Conservation (phyloP, 1,140 invertebrate species). For the Drosophila orosa region DNA sequence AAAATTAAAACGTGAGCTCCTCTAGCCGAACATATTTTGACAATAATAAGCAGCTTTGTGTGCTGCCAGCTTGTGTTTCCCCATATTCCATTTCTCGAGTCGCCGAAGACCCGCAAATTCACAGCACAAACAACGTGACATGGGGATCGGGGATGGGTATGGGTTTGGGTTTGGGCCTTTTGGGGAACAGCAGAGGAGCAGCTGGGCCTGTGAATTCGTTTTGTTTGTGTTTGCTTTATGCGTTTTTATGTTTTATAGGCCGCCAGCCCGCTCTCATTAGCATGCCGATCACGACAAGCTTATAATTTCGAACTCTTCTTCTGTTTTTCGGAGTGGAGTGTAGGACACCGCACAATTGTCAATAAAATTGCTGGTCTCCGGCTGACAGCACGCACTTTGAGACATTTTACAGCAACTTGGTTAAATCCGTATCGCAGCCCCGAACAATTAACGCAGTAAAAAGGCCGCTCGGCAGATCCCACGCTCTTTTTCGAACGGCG, state of each 20-base stretch:
- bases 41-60: constrained; percentile 72
- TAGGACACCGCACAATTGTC: constrained; percentile 64
- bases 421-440: constrained; percentile 40
- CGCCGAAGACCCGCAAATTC: constrained; percentile 57
- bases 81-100: constrained; percentile 26
- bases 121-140: constrained; percentile 75
- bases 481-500: constrained; percentile 59
- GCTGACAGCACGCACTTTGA: constrained; percentile 61
- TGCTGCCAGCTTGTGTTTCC: constrained; percentile 17
- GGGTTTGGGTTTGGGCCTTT: neutral
- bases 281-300: constrained; percentile 70
- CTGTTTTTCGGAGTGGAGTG: constrained; percentile 20
- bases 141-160: constrained; percentile 16
- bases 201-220: constrained; percentile 58
- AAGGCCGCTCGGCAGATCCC: constrained; percentile 54
- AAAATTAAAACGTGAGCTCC: constrained; percentile 81
- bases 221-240: constrained; percentile 58
- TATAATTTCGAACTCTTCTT: constrained; percentile 53
- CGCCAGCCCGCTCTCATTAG: constrained; percentile 58
- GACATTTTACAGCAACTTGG: constrained; percentile 46
- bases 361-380: constrained; percentile 62
- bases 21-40: constrained; percentile 67
- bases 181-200: constrained; percentile 17
- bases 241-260: constrained; percentile 74
- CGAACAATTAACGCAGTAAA: constrained; percentile 42